Percentiles rank a stretch among this genome's conserved stretches.
phyloP scores from a whole-genome alignment of 1,140 invertebrate species.

The Aphaenogaster ashmeadi region DNA sequence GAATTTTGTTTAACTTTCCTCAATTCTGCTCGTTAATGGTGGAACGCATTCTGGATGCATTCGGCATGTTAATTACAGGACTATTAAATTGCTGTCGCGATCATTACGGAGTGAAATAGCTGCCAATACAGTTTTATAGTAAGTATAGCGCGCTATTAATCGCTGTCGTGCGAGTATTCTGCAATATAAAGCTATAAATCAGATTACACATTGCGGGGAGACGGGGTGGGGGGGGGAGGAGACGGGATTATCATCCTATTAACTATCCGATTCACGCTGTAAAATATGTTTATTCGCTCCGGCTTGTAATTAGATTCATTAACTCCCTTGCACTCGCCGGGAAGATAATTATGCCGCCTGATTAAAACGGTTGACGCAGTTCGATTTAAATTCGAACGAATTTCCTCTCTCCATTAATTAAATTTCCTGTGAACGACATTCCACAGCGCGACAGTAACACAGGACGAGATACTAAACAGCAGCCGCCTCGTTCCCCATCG shows the following conservation, averaged over 20 bases:
- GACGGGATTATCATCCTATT: slow-evolving; percentile 66
- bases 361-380: slow-evolving; percentile 63
- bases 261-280: slow-evolving; percentile 58
- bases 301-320: slow-evolving; percentile 63
- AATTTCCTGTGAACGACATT: slow-evolving; percentile 46
- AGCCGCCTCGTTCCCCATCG: slow-evolving; percentile 7
- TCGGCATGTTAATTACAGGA: slow-evolving; percentile 75
- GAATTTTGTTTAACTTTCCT: slow-evolving; percentile 76
- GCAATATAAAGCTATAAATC: slow-evolving; percentile 55
- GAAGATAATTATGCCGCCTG: slow-evolving; percentile 61
- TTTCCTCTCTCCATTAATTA: slow-evolving; percentile 54
- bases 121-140: slow-evolving; percentile 66
- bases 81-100: slow-evolving; percentile 74
- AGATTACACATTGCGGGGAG: background rate
- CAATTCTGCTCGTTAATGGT: slow-evolving; percentile 70
- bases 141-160: slow-evolving; percentile 56
- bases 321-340: slow-evolving; percentile 53
- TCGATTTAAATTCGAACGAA: slow-evolving; percentile 63
- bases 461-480: slow-evolving; percentile 46
- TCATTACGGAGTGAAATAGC: slow-evolving; percentile 67
- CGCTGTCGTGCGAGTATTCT: slow-evolving; percentile 35
- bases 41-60: slow-evolving; percentile 67
- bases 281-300: slow-evolving; percentile 65
- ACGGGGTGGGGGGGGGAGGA: background rate
- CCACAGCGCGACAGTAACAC: slow-evolving; percentile 18